These are phyloP conservation scores for Capitulum mitella DNA, from an alignment of 2,888 invertebrate species.

Conservation along the genomic window DNA sequence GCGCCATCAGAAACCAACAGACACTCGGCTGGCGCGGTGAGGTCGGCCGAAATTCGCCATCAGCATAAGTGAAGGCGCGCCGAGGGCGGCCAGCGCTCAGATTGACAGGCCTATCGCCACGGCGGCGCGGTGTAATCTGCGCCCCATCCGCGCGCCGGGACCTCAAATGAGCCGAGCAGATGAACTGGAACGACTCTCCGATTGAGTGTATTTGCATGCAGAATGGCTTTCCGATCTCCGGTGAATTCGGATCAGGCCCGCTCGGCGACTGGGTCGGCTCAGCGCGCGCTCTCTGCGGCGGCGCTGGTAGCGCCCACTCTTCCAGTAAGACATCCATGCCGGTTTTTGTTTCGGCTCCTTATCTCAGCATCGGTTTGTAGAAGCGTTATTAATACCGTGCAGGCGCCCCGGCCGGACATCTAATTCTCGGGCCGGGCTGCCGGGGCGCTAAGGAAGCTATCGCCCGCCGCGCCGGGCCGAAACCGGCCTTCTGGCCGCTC, in stretches of 20 bases:
- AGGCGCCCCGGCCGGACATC: not conserved
- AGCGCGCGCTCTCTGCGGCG: not conserved
- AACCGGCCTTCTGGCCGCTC: not conserved
- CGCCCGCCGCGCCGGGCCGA: not conserved
- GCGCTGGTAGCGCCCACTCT: not conserved
- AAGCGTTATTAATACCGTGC: constrained; percentile 8
- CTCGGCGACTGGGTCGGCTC: not conserved
- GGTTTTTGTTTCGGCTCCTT: not conserved
- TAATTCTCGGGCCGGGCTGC: not conserved
- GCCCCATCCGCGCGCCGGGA: not conserved
- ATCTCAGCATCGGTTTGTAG: constrained; percentile 18
- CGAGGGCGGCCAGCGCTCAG: not conserved
- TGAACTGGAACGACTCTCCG: not conserved
- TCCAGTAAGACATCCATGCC: not conserved
- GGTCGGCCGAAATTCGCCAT: too few relatives aligned
- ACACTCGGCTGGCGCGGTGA: too few relatives aligned
- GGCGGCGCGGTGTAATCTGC: not conserved
- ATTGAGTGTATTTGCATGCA: not conserved
- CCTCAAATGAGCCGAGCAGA: constrained; percentile 1
- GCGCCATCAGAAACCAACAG: not conserved
- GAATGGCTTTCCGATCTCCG: not conserved
- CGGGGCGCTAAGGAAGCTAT: not conserved
- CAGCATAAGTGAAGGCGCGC: too few relatives aligned
- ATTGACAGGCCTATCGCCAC: not conserved
- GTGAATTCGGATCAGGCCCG: not conserved